Percentiles rank a stretch among this genome's conserved stretches.
Evolutionary conservation across 1,140 invertebrate species (phyloP).

Genomic region (Drosophila sucinea): DNA sequence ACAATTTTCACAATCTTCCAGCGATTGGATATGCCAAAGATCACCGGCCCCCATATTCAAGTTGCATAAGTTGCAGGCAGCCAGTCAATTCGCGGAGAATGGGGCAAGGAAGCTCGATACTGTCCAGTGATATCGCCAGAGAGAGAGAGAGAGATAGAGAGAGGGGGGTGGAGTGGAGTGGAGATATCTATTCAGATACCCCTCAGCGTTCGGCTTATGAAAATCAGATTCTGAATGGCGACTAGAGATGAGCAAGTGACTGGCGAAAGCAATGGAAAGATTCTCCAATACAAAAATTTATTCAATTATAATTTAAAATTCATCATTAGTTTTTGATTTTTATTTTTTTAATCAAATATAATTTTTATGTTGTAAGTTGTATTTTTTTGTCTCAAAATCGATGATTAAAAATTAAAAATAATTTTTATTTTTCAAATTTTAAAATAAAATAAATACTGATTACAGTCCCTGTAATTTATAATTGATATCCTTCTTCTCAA

Average conservation of each 20-base stretch:
- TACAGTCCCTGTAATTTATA: no score
- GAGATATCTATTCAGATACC: slow-evolving; percentile 3
- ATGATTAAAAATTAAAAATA: no score
- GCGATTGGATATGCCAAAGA: slow-evolving; percentile 73
- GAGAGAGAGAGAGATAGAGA: not conserved
- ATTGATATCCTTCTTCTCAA: no score
- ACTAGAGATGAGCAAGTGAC: slow-evolving; percentile 19
- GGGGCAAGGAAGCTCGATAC: not conserved
- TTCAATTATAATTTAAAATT: no score
- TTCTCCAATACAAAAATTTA: not conserved
- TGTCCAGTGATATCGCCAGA: not conserved
- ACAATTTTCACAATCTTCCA: slow-evolving; percentile 79
- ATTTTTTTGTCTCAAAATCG: no score
- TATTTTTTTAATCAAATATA: no score
- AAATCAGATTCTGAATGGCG: slow-evolving; percentile 11
- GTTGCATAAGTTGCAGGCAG: slow-evolving; percentile 66
- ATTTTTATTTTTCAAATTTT: no score
- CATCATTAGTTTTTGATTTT: no score
- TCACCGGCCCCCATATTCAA: slow-evolving; percentile 48
- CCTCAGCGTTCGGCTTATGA: slow-evolving; percentile 6
- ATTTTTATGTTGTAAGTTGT: no score
- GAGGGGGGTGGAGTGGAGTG: not conserved
- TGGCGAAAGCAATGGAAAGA: not conserved
- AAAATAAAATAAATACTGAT: no score
- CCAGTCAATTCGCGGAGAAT: not conserved